A percentile compares a stretch with the other conserved stretches of the same genome.
Conservation (phyloP, 2,797 vertebrate species). For the Eremophila alpestris region DNA sequence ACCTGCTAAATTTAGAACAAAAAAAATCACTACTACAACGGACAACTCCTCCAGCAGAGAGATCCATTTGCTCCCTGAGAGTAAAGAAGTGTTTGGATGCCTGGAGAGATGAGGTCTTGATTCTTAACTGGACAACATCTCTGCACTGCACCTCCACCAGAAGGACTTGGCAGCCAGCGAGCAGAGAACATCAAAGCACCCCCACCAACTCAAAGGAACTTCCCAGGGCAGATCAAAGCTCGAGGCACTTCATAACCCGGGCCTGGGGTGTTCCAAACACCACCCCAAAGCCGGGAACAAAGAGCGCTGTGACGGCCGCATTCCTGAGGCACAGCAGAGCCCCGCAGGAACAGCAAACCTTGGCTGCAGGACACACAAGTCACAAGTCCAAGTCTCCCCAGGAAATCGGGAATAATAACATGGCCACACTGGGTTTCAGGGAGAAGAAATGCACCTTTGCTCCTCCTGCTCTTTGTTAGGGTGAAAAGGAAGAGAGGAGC, state of each 20-base stretch:
- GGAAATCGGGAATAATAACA: background rate
- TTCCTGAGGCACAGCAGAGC: background rate
- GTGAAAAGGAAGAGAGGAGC: background rate
- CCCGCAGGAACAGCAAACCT: background rate
- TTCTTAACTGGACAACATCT: background rate
- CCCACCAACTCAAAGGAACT: background rate
- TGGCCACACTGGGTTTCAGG: background rate
- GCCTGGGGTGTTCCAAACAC: background rate
- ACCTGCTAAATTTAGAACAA: background rate
- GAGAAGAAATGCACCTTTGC: background rate
- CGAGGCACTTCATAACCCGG: rapidly evolving
- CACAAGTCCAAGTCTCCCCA: background rate
- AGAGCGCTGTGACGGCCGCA: background rate
- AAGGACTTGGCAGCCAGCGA: background rate
- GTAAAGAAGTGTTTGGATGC: background rate
- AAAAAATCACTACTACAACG: background rate
- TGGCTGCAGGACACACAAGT: background rate
- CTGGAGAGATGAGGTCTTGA: background rate
- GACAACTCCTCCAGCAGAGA: background rate
- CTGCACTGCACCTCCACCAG: background rate
- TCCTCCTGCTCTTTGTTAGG: background rate
- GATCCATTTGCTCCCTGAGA: background rate
- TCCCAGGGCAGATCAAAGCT: background rate
- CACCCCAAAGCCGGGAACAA: background rate
- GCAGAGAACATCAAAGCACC: slow-evolving; percentile 14